Conservation (phyloP, 2,113 vertebrate species). For the Pterocles orientalis region DNA sequence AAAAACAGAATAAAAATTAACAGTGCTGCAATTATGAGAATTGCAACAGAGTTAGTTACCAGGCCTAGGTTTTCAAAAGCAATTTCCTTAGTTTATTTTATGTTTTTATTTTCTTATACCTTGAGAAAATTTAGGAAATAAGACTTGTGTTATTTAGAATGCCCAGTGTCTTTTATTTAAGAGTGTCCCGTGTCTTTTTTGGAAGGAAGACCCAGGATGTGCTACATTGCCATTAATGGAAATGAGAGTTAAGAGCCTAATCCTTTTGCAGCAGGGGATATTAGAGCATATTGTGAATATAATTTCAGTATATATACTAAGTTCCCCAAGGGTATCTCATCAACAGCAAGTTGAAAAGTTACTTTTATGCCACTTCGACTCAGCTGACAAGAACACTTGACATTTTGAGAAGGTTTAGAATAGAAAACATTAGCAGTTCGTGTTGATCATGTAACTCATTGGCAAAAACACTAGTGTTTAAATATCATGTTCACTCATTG, state of each 20-base stretch:
- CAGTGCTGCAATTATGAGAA: neutral
- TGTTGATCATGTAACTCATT: slow-evolving; percentile 73
- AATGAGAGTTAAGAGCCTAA: slow-evolving; percentile 22
- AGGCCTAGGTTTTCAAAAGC: neutral
- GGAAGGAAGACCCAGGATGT: neutral
- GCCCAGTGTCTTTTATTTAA: neutral
- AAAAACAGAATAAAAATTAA: neutral
- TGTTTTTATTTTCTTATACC: neutral
- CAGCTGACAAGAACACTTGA: slow-evolving; percentile 72
- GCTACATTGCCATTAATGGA: slow-evolving; percentile 34
- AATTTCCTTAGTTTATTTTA: neutral
- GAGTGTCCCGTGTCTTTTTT: slow-evolving; percentile 5
- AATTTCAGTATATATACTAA: slow-evolving; percentile 23
- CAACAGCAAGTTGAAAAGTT: slow-evolving; percentile 58
- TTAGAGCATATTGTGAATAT: slow-evolving; percentile 47
- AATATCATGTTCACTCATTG: slow-evolving; percentile 69
- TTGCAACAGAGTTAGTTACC: neutral
- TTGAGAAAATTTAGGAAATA: neutral
- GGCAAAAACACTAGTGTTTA: slow-evolving; percentile 71
- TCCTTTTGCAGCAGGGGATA: slow-evolving; percentile 36
- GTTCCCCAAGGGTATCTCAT: slow-evolving; percentile 59
- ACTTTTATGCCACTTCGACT: slow-evolving; percentile 65
- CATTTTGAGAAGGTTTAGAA: slow-evolving; percentile 74
- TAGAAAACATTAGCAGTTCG: slow-evolving; percentile 71
- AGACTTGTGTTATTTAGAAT: neutral